These are phyloP conservation scores for Epinephelus moara DNA, from an alignment of 2,113 vertebrate species.

Conservation along the genomic window DNA sequence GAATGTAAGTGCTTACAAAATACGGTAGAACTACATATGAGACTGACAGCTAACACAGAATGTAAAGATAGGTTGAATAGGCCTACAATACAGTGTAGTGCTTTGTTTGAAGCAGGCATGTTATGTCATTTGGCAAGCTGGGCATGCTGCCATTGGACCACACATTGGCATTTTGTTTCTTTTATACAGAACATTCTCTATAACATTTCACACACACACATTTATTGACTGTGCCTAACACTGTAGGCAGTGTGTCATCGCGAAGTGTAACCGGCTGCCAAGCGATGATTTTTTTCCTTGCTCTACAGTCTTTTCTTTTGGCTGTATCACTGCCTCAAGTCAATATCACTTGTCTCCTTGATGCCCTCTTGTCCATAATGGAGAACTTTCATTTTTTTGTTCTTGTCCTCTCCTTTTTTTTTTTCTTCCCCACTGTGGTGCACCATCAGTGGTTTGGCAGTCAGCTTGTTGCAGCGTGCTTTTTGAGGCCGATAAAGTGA, in stretches of 20 bases:
- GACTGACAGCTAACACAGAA: neutral
- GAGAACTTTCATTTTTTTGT: conserved; percentile 26
- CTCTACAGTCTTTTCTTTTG: conserved; percentile 36
- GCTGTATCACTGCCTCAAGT: conserved; percentile 39
- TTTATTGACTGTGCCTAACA: conserved; percentile 69
- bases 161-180: conserved; percentile 70
- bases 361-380: conserved; percentile 37
- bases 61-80: conserved; percentile 29
- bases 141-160: conserved; percentile 66
- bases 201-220: conserved; percentile 66
- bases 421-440: neutral
- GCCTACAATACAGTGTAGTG: conserved; percentile 11
- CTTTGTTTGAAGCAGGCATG: conserved; percentile 56
- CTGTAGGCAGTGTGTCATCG: conserved; percentile 68
- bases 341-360: conserved; percentile 42
- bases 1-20: conserved; percentile 3
- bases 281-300: conserved; percentile 50
- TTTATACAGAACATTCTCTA: conserved; percentile 61
- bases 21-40: neutral
- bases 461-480: conserved; percentile 19
- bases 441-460: conserved; percentile 24
- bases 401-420: neutral
- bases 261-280: conserved; percentile 48
- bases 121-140: conserved; percentile 67
- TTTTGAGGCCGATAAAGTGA: conserved; percentile 41